phyloP scores from a whole-genome alignment of 2,888 invertebrate genomes.

The Holacanthella duospinosa region DNA sequence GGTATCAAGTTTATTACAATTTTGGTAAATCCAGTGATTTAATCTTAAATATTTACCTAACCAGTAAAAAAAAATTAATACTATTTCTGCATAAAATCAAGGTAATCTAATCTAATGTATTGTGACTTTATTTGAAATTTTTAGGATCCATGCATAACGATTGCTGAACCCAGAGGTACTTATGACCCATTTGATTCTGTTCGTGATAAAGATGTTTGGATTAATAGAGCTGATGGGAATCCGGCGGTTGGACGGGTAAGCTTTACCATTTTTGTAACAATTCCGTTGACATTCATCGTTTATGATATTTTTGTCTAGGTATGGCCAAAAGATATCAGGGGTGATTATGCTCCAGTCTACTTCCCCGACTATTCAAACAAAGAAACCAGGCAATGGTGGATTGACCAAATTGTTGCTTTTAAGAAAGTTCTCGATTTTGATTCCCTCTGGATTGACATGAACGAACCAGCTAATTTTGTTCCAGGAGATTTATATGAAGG shows the following conservation, averaged over 20 bases:
- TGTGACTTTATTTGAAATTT: too few species aligned
- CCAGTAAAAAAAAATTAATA: neutral
- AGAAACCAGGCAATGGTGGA: conserved; percentile 62
- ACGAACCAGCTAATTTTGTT: conserved; percentile 72
- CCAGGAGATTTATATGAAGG: conserved; percentile 51
- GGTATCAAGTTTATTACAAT: conserved; percentile 35
- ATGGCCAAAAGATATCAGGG: conserved; percentile 56
- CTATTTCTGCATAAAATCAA: too few species aligned
- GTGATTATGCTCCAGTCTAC: too few species aligned
- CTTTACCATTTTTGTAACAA: too few species aligned
- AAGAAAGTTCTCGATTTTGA: conserved; percentile 56
- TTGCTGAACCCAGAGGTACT: conserved; percentile 41
- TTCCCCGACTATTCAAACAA: conserved; percentile 44
- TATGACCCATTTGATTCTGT: conserved; percentile 23
- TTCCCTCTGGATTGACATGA: conserved; percentile 68
- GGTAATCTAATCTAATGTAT: too few species aligned
- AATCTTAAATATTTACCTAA: neutral
- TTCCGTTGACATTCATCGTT: too few species aligned
- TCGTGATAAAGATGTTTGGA: conserved; percentile 23
- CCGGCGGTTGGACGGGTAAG: conserved; percentile 39
- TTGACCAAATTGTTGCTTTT: conserved; percentile 55
- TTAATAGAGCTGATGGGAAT: conserved; percentile 42
- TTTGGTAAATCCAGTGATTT: conserved; percentile 16
- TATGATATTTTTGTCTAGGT: too few species aligned
- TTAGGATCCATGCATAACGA: conserved; percentile 24